phyloP scores from a whole-genome alignment of 1,140 invertebrate genomes.

The Neodiprion virginianus region DNA sequence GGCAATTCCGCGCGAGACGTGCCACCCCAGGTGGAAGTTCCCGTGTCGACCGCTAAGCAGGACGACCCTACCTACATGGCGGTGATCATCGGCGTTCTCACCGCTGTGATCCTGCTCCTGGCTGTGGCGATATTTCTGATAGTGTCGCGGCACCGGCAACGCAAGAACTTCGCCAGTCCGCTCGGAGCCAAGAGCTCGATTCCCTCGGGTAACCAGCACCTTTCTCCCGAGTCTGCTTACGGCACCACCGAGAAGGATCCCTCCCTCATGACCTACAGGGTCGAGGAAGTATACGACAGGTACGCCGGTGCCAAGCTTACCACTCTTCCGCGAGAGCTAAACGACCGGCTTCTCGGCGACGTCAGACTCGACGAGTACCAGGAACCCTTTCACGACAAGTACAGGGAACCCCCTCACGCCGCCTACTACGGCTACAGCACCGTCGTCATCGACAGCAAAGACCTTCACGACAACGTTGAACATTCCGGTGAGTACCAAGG shows the following conservation, averaged over 20 bases:
- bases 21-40: slow-evolving; percentile 52
- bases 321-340: slow-evolving; percentile 56
- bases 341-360: slow-evolving; percentile 57
- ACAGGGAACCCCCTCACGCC: slow-evolving; percentile 57
- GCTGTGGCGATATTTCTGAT: slow-evolving; percentile 68
- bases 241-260: slow-evolving; percentile 59
- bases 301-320: slow-evolving; percentile 56
- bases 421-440: slow-evolving; percentile 66
- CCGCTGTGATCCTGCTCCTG: slow-evolving; percentile 68
- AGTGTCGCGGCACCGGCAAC: slow-evolving; percentile 65
- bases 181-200: slow-evolving; percentile 58
- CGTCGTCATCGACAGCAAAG: slow-evolving; percentile 63
- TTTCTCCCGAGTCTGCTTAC: slow-evolving; percentile 57
- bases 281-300: slow-evolving; percentile 58
- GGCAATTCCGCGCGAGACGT: slow-evolving; percentile 47
- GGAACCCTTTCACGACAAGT: slow-evolving; percentile 64
- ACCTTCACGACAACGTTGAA: slow-evolving; percentile 60
- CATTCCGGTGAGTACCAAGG: slow-evolving; percentile 53
- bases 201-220: slow-evolving; percentile 54
- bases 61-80: slow-evolving; percentile 70
- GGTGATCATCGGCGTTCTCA: slow-evolving; percentile 71
- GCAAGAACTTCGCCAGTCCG: slow-evolving; percentile 64
- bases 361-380: slow-evolving; percentile 63
- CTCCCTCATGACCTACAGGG: slow-evolving; percentile 57
- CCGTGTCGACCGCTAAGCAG: slow-evolving; percentile 58